Evolutionary conservation across 2,888 invertebrate species (phyloP).

Genomic region (Matsumyia berberina): DNA sequence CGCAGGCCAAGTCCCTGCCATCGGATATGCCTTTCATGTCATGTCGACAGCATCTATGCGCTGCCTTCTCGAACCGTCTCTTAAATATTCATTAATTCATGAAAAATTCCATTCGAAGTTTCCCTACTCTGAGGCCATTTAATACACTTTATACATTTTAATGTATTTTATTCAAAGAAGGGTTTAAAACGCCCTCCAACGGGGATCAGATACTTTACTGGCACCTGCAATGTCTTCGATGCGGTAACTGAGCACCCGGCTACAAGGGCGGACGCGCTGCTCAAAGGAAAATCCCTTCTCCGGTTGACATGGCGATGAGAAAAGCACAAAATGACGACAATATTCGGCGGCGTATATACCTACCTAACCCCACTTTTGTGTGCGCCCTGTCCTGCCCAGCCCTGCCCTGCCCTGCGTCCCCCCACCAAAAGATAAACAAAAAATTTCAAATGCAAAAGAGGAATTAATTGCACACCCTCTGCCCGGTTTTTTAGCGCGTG

Average conservation of each 20-base stretch:
- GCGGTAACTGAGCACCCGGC: conserved; percentile 58
- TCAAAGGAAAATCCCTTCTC: conserved; percentile 42
- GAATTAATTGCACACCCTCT: conserved; percentile 77
- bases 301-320: conserved; percentile 10
- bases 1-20: conserved; percentile 12
- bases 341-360: conserved; percentile 29
- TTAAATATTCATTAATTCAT: conserved; percentile 68
- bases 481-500: conserved; percentile 78
- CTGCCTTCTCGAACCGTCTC: conserved; percentile 5
- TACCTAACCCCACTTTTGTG: conserved; percentile 34
- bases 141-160: conserved; percentile 69
- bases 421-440: conserved; percentile 69
- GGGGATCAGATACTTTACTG: conserved; percentile 57
- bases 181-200: conserved; percentile 69
- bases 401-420: no score
- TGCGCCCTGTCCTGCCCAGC: no score
- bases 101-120: conserved; percentile 61
- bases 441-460: conserved; percentile 77
- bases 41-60: conserved; percentile 21
- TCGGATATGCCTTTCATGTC: conserved; percentile 29
- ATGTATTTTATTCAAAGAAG: conserved; percentile 69
- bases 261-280: conserved; percentile 37
- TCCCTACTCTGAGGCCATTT: conserved; percentile 54
- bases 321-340: conserved; percentile 42
- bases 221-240: conserved; percentile 66